These are phyloP conservation scores for Tetrapedia diversipes DNA, from an alignment of 2,888 invertebrate species.

Conservation along the genomic window DNA sequence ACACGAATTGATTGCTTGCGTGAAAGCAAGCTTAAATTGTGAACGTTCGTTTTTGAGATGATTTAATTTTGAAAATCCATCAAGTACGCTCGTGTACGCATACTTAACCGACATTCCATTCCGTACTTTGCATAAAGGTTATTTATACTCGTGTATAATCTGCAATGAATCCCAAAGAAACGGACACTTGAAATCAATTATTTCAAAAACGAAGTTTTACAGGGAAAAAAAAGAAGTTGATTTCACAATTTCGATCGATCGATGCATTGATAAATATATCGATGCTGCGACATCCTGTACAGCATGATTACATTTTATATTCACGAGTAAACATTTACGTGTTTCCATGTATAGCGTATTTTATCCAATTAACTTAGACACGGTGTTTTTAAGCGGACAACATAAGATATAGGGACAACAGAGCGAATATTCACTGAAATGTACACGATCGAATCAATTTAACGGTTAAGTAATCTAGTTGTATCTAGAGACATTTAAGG, in stretches of 20 bases:
- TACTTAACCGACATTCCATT: no score
- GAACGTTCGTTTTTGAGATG: no score
- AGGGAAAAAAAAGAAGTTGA: no score
- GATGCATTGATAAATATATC: neutral
- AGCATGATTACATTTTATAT: slow-evolving; percentile 13
- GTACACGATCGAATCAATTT: slow-evolving; percentile 4
- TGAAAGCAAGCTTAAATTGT: neutral
- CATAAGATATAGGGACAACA: no score
- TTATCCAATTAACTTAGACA: slow-evolving; percentile 2
- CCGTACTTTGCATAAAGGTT: neutral
- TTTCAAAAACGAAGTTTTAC: neutral
- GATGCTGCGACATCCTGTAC: neutral
- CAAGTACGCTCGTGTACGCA: no score
- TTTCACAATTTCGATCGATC: no score
- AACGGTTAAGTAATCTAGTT: slow-evolving; percentile 17
- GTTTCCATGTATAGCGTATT: slow-evolving; percentile 15
- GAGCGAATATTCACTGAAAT: no score
- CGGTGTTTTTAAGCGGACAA: neutral
- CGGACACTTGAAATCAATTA: no score
- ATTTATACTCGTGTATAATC: neutral
- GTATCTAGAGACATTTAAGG: slow-evolving; percentile 10
- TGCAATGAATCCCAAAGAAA: neutral
- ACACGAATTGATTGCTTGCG: neutral
- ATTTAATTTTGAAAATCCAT: no score
- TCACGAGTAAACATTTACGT: slow-evolving; percentile 23